Evolutionary conservation across 2,113 vertebrate species (phyloP).

Genomic region (Alectura lathami): DNA sequence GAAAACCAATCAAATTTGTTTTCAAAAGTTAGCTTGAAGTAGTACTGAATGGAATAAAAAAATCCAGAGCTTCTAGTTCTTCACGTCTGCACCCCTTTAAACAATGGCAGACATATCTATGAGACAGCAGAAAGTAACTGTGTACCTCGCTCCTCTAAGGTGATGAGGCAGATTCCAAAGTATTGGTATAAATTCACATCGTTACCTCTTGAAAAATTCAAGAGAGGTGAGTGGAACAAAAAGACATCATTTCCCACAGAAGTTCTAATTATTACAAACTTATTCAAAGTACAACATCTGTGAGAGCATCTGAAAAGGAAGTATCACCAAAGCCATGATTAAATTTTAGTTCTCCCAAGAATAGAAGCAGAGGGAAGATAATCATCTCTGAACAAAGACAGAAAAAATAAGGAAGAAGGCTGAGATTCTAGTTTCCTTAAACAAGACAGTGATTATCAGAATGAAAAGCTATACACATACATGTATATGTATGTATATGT

Average conservation of each 20-base stretch:
- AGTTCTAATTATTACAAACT: background rate
- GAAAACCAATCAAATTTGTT: background rate
- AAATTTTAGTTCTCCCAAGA: background rate
- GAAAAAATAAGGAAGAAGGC: accelerated
- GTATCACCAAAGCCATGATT: background rate
- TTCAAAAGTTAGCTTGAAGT: background rate
- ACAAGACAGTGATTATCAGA: background rate
- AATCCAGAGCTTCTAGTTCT: background rate
- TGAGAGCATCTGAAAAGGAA: background rate
- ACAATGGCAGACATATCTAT: background rate
- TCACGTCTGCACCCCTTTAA: background rate
- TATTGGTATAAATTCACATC: background rate
- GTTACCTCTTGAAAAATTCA: background rate
- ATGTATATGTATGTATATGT: too few species aligned
- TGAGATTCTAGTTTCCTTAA: background rate
- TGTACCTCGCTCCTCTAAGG: background rate
- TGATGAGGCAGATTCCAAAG: background rate
- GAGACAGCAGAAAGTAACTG: background rate
- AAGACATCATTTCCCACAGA: background rate
- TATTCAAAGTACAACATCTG: background rate
- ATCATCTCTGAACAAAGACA: background rate
- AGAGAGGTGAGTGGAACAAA: background rate
- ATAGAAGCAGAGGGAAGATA: background rate
- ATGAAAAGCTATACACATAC: background rate
- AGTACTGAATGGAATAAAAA: background rate